phyloP scores from a whole-genome alignment of 2,888 invertebrate genomes.

The Sphaerophoria rueppellii region DNA sequence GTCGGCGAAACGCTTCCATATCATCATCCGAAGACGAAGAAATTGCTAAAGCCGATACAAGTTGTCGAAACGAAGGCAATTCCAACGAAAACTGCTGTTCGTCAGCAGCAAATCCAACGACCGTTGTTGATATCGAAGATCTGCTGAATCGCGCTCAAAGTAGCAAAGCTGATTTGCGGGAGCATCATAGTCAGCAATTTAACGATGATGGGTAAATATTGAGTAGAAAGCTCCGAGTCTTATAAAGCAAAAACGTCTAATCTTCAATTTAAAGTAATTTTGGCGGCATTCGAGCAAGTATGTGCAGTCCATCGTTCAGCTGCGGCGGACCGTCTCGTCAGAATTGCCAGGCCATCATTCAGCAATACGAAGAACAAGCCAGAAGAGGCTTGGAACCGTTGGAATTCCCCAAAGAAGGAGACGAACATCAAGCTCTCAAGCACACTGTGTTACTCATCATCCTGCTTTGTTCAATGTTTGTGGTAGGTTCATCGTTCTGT shows the following conservation, averaged over 20 bases:
- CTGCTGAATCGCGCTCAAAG: constrained; percentile 79
- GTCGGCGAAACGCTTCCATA: constrained; percentile 78
- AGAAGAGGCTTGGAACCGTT: constrained; percentile 83
- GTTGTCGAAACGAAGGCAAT: constrained; percentile 78
- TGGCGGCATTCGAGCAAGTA: constrained; percentile 75
- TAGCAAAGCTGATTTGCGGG: constrained; percentile 47
- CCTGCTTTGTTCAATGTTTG: constrained; percentile 93
- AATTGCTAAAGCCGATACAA: constrained; percentile 75
- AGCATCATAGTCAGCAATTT: constrained; percentile 64
- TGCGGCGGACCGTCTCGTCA: constrained; percentile 83
- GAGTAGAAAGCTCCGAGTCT: background rate
- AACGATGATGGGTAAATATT: constrained; percentile 64
- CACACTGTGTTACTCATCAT: constrained; percentile 92
- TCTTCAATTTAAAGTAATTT: constrained; percentile 59
- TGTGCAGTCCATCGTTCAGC: constrained; percentile 83
- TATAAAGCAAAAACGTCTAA: background rate
- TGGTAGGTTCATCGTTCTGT: constrained; percentile 84
- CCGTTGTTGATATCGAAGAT: constrained; percentile 87
- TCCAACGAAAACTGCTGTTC: constrained; percentile 79
- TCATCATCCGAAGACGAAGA: constrained; percentile 81
- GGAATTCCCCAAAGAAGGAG: constrained; percentile 83
- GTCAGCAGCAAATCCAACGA: constrained; percentile 77
- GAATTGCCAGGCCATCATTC: constrained; percentile 83
- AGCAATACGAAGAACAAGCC: constrained; percentile 83
- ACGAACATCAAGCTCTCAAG: constrained; percentile 88